A percentile compares a stretch with the other conserved stretches of the same genome.
Conservation (phyloP, 2,113 vertebrate genomes). For the Rousettus leschenaultii region DNA sequence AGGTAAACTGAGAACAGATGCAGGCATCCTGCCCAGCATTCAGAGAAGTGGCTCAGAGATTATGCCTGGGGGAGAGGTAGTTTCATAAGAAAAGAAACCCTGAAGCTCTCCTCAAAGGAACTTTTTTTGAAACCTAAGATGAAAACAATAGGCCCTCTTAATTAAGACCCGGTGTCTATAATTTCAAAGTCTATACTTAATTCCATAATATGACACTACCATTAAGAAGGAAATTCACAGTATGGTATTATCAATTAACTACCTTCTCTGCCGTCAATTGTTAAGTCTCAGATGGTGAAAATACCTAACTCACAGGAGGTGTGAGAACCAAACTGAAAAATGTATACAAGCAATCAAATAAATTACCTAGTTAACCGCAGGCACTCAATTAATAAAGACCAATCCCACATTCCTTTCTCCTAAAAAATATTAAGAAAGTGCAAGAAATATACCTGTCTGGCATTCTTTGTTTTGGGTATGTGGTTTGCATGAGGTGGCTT, state of each 20-base stretch:
- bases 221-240: constrained; percentile 22
- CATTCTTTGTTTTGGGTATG: constrained; percentile 89
- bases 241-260: constrained; percentile 5
- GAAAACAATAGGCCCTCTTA: neutral
- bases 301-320: neutral
- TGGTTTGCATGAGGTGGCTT: constrained; percentile 94
- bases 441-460: constrained; percentile 89
- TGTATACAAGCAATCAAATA: neutral
- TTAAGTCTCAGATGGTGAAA: constrained; percentile 24
- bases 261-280: neutral
- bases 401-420: neutral
- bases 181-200: neutral
- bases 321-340: neutral
- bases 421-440: neutral
- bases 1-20: neutral
- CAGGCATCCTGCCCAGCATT: neutral
- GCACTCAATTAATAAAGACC: neutral
- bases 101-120: constrained; percentile 4
- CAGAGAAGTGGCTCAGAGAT: neutral
- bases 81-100: neutral
- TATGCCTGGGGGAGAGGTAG: neutral
- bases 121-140: neutral
- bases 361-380: neutral
- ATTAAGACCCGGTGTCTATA: neutral
- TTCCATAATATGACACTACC: neutral